Percentiles rank a stretch among this genome's conserved stretches.
Evolutionary conservation across 2,888 invertebrate genomes (phyloP).

Genomic region (Agonopterix subpropinquella): DNA sequence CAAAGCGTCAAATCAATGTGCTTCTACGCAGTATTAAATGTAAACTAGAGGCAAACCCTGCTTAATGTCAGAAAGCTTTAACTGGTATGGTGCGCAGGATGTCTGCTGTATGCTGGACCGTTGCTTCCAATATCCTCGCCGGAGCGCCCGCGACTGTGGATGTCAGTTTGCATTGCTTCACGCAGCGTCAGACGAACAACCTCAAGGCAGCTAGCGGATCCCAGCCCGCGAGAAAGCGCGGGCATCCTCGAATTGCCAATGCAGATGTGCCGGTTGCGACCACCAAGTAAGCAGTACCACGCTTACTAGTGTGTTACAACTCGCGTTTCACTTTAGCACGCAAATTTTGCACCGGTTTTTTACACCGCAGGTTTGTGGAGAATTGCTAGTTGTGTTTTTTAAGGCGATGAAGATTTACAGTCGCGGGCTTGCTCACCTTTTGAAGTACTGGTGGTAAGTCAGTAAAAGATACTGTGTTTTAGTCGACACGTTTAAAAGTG

Average conservation of each 20-base stretch:
- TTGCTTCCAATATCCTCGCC: slow-evolving; percentile 90
- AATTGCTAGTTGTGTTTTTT: slow-evolving; percentile 13
- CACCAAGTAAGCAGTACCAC: slow-evolving; percentile 71
- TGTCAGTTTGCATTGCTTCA: slow-evolving; percentile 93
- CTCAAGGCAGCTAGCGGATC: slow-evolving; percentile 75
- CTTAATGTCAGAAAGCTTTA: slow-evolving; percentile 25
- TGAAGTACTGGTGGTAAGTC: too few relatives aligned
- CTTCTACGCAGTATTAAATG: too few relatives aligned
- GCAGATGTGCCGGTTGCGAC: slow-evolving; percentile 66
- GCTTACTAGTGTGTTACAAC: slow-evolving; percentile 51
- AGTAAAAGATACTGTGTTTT: too few relatives aligned
- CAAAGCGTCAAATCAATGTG: too few relatives aligned
- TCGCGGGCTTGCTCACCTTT: too few relatives aligned
- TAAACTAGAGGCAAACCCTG: too few relatives aligned
- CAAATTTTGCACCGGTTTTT: slow-evolving; percentile 7
- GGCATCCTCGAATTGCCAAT: slow-evolving; percentile 68
- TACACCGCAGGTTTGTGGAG: not conserved
- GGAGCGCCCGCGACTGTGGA: slow-evolving; percentile 89
- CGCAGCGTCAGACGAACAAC: slow-evolving; percentile 82
- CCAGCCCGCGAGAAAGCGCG: slow-evolving; percentile 65
- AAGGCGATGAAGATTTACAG: not conserved
- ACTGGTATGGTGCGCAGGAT: slow-evolving; percentile 77
- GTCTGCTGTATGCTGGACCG: slow-evolving; percentile 92
- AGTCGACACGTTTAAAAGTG: slow-evolving; percentile 6
- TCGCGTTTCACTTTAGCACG: slow-evolving; percentile 33